phyloP scores from a whole-genome alignment of 2,797 vertebrate genomes.

The Bovichtus diacanthus region DNA sequence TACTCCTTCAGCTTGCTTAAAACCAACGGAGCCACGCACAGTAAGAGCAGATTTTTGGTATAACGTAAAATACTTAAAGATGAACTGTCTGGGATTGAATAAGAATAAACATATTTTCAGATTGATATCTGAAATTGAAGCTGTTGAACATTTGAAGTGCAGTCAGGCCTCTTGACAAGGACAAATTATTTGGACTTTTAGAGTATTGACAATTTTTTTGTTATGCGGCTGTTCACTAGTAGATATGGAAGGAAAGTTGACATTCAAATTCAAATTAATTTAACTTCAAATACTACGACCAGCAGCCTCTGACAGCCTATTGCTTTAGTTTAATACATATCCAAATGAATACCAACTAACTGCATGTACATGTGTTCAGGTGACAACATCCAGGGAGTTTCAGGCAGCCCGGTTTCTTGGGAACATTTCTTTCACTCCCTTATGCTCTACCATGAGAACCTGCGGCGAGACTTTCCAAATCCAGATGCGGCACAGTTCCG shows the following conservation, averaged over 20 bases:
- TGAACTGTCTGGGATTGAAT: not conserved
- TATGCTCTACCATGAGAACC: slow-evolving; percentile 97
- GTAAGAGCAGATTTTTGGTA: slow-evolving; percentile 81
- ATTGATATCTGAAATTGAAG: not conserved
- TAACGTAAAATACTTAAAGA: not conserved
- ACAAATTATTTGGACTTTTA: slow-evolving; percentile 1
- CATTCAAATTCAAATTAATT: not conserved
- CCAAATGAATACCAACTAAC: not conserved
- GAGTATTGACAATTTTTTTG: not conserved
- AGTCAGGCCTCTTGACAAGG: not conserved
- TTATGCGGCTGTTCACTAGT: not conserved
- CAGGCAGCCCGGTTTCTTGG: slow-evolving; percentile 96
- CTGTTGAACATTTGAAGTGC: not conserved
- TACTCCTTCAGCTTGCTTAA: slow-evolving; percentile 98
- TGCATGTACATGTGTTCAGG: slow-evolving; percentile 74
- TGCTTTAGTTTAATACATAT: not conserved
- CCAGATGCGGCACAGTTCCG: slow-evolving; percentile 93
- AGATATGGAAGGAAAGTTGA: not conserved
- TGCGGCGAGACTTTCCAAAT: slow-evolving; percentile 94
- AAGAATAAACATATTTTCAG: not conserved
- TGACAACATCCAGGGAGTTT: slow-evolving; percentile 94
- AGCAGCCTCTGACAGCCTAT: not conserved
- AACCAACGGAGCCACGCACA: slow-evolving; percentile 94
- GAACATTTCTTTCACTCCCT: slow-evolving; percentile 98
- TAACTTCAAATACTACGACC: not conserved